Conservation (phyloP, 2,113 vertebrate species). For the Actenoides lindsayi region DNA sequence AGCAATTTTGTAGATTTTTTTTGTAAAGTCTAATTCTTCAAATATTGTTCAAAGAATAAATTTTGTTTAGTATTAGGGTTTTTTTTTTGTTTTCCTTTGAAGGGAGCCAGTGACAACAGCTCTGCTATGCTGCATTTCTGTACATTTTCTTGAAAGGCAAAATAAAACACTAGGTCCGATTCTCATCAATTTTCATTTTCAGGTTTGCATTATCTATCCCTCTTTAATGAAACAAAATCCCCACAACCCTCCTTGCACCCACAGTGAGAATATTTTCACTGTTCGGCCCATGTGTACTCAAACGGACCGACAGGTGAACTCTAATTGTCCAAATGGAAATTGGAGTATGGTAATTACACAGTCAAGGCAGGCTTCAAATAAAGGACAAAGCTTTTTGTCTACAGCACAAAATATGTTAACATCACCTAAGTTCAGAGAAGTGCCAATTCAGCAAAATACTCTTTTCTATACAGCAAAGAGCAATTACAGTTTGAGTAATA, state of each 20-base stretch:
- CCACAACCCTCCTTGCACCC: background rate
- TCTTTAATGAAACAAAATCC: background rate
- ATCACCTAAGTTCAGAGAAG: background rate
- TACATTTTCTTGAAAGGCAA: background rate
- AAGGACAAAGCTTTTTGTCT: background rate
- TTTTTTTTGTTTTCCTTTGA: background rate
- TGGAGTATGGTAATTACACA: background rate
- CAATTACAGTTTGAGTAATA: background rate
- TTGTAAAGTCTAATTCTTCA: background rate
- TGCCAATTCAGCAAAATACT: background rate
- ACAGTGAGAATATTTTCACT: background rate
- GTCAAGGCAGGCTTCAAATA: background rate
- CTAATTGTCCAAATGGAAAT: conserved; percentile 13
- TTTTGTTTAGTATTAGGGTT: background rate
- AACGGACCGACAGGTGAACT: background rate
- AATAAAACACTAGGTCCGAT: background rate
- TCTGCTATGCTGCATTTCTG: background rate
- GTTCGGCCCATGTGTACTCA: background rate
- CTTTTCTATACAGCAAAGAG: background rate
- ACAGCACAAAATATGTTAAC: background rate
- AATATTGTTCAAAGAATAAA: background rate
- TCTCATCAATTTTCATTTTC: background rate
- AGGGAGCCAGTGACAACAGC: background rate
- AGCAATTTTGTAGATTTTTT: background rate
- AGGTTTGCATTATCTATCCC: background rate